phyloP scores from a whole-genome alignment of 2,113 vertebrate species.

The Chascanopsetta lugubris region DNA sequence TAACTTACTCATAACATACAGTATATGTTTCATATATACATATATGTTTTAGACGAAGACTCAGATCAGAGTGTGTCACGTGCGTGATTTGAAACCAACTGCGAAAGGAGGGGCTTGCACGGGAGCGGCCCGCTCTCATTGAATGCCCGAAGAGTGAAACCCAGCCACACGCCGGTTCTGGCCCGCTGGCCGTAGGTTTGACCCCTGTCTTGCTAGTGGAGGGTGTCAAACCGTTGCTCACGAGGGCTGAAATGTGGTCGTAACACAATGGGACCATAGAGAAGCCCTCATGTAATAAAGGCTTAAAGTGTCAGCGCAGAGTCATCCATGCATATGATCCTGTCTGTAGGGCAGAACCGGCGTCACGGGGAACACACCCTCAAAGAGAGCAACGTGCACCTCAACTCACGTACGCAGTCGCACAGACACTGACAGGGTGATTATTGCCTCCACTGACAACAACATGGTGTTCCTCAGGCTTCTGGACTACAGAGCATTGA shows the following conservation, averaged over 20 bases:
- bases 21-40: too few relatives aligned
- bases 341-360: conserved; percentile 48
- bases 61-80: too few relatives aligned
- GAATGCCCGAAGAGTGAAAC: too few relatives aligned
- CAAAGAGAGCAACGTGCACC: conserved; percentile 30
- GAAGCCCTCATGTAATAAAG: conserved; percentile 51
- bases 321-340: conserved; percentile 63
- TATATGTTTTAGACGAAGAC: too few relatives aligned
- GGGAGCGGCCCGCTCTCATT: too few relatives aligned
- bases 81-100: too few relatives aligned
- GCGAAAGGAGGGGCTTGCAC: too few relatives aligned
- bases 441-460: conserved; percentile 1
- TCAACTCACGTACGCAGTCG: neutral
- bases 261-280: conserved; percentile 50
- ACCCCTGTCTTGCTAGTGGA: too few relatives aligned
- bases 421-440: neutral
- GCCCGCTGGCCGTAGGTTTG: too few relatives aligned
- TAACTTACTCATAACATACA: too few relatives aligned
- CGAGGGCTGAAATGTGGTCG: conserved; percentile 44
- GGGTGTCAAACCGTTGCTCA: conserved; percentile 38
- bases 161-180: too few relatives aligned
- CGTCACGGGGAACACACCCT: conserved; percentile 20
- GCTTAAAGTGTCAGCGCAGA: conserved; percentile 68
- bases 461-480: conserved; percentile 1
- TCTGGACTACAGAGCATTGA: neutral